Conservation (phyloP, 2,888 invertebrate genomes). For the Pollenia griseotomentosa region DNA sequence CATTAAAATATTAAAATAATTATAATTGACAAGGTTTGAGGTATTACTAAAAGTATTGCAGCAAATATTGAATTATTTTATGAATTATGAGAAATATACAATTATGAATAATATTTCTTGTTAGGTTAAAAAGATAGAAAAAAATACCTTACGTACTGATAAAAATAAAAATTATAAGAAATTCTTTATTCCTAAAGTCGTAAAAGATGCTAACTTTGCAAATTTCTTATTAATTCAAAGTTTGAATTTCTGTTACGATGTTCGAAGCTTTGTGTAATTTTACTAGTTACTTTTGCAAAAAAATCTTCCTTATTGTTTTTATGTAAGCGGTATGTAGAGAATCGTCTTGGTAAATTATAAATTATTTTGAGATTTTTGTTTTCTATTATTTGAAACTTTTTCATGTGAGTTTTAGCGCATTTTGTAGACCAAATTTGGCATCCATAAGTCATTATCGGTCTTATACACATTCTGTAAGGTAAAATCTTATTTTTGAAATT, state of each 20-base stretch:
- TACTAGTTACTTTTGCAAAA: slow-evolving; percentile 7
- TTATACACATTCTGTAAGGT: slow-evolving; percentile 13
- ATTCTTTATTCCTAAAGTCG: neutral
- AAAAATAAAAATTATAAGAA: neutral
- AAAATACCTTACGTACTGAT: no score
- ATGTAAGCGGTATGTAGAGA: neutral
- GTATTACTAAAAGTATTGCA: no score
- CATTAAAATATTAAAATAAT: no score
- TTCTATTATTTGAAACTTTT: neutral
- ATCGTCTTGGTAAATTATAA: slow-evolving; percentile 11
- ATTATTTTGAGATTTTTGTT: neutral
- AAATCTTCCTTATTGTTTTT: slow-evolving; percentile 17
- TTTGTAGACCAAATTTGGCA: slow-evolving; percentile 5
- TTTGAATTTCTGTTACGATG: neutral
- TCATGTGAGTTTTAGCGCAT: neutral
- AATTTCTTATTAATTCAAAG: slow-evolving; percentile 14
- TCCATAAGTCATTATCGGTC: neutral
- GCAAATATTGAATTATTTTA: no score
- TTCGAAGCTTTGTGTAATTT: slow-evolving; percentile 8
- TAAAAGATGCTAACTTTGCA: neutral
- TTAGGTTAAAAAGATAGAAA: no score
- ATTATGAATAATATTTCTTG: no score
- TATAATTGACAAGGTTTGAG: no score
- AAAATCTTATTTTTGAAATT: slow-evolving; percentile 13
- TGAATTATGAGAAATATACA: no score